phyloP scores from a whole-genome alignment of 2,113 vertebrate species.

The Balaenoptera acutorostrata region DNA sequence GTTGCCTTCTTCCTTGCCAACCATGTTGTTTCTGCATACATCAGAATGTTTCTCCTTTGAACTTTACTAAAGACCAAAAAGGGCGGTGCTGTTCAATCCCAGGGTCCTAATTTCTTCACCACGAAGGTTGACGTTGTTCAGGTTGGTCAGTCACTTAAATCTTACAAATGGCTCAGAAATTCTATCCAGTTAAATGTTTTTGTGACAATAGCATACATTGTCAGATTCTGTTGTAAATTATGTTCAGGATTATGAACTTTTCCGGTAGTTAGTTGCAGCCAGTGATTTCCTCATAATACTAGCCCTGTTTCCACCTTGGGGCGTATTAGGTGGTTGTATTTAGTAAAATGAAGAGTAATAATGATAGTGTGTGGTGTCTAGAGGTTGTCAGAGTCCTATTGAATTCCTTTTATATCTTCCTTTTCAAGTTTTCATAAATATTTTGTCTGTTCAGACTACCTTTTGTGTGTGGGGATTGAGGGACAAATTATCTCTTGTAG shows the following conservation, averaged over 20 bases:
- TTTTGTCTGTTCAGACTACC: conserved; percentile 10
- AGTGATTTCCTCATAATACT: not conserved
- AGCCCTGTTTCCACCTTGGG: not conserved
- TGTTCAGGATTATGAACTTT: not conserved
- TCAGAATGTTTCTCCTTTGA: not conserved
- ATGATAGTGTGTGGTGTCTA: not conserved
- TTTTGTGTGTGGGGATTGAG: not conserved
- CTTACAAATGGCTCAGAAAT: not conserved
- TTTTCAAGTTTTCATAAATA: conserved; percentile 7
- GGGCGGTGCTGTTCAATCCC: not conserved
- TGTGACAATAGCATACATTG: not conserved
- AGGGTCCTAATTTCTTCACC: not conserved
- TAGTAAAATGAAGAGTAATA: not conserved
- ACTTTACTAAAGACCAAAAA: not conserved
- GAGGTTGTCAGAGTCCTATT: not conserved
- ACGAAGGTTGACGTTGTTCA: not conserved
- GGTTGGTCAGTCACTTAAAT: not conserved
- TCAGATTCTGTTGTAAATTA: not conserved
- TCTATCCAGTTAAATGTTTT: not conserved
- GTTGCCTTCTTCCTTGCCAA: not conserved
- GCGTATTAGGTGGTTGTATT: not conserved
- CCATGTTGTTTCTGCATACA: not conserved
- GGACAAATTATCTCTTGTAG: not conserved
- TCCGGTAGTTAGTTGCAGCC: not conserved
- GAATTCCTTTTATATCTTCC: not conserved